Conservation (phyloP, 2,888 invertebrate species). For the Drosophila lutescens region DNA sequence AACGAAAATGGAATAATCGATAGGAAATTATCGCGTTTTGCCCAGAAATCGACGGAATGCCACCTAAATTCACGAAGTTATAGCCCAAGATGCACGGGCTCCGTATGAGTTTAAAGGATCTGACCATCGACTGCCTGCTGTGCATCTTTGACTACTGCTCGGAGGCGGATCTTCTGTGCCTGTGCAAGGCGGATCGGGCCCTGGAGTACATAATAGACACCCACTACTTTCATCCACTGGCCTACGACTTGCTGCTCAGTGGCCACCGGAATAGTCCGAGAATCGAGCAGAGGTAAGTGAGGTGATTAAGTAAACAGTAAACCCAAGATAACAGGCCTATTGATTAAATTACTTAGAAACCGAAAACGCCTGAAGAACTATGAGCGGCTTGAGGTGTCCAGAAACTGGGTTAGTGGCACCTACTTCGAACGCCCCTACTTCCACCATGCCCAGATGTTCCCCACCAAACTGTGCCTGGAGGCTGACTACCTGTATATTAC, state of each 20-base stretch:
- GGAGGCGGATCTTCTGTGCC: conserved; percentile 85
- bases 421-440: conserved; percentile 85
- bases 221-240: conserved; percentile 80
- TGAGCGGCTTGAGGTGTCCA: conserved; percentile 82
- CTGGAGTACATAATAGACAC: conserved; percentile 85
- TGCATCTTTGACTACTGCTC: conserved; percentile 86
- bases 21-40: conserved; percentile 6
- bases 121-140: conserved; percentile 84
- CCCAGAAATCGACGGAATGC: not conserved
- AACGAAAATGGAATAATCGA: conserved; percentile 1
- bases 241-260: conserved; percentile 80
- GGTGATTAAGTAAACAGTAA: accelerated
- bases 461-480: conserved; percentile 86
- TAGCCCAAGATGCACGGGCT: not conserved
- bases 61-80: not conserved
- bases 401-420: conserved; percentile 86
- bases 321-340: not conserved
- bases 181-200: conserved; percentile 85
- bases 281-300: conserved; percentile 67
- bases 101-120: conserved; percentile 67
- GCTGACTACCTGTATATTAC: conserved; percentile 86
- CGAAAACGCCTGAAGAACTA: conserved; percentile 75
- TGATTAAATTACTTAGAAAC: conserved; percentile 68
- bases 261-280: conserved; percentile 79
- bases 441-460: conserved; percentile 84